Evolutionary conservation across 2,888 invertebrate species (phyloP).

Genomic region (Gastracanthus pulcherrimus): DNA sequence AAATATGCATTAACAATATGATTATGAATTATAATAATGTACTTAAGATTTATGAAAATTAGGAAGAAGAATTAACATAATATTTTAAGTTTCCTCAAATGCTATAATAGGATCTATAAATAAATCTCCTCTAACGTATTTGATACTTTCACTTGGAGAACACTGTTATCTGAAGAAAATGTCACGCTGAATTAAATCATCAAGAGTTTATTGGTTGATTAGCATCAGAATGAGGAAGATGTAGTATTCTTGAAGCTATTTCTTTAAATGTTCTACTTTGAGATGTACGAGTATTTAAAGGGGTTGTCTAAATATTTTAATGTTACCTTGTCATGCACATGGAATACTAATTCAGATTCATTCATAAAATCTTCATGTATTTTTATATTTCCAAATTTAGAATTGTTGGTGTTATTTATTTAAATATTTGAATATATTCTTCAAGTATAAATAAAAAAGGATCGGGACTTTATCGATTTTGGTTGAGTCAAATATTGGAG

Average conservation of each 20-base stretch:
- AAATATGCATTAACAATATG: no score
- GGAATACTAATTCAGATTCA: slow-evolving; percentile 7
- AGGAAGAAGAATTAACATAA: background rate
- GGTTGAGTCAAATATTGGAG: no score
- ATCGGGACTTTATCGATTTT: no score
- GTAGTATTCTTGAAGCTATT: background rate
- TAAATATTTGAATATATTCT: background rate
- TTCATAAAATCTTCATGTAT: background rate
- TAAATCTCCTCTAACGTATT: background rate
- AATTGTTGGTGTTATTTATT: background rate
- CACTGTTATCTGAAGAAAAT: slow-evolving; percentile 11
- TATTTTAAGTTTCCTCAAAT: background rate
- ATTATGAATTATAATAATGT: background rate
- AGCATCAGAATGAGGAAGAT: background rate
- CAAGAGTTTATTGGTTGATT: slow-evolving; percentile 15
- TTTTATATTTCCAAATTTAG: background rate
- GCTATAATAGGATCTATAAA: background rate
- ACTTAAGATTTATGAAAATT: background rate
- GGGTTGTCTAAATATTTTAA: slow-evolving; percentile 6
- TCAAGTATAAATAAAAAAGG: background rate
- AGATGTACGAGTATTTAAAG: background rate
- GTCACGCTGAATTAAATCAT: slow-evolving; percentile 16
- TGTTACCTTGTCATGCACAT: background rate
- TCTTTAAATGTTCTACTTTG: slow-evolving; percentile 1
- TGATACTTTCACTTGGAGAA: slow-evolving; percentile 4